Evolutionary conservation across 2,113 vertebrate species (phyloP).

Genomic region (Melanerpes aurifrons): DNA sequence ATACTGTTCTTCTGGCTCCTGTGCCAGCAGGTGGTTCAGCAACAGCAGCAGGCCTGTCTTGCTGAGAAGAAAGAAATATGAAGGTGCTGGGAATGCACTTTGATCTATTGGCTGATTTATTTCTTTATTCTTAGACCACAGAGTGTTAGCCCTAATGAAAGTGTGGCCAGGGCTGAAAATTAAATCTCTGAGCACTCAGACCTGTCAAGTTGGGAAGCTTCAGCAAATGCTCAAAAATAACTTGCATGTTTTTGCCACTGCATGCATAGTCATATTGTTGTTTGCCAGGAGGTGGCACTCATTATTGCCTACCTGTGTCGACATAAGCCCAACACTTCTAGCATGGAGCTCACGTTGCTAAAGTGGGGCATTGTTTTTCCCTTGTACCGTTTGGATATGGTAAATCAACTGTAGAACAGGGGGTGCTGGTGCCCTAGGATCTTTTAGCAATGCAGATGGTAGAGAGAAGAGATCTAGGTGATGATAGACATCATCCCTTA

Average conservation of each 20-base stretch:
- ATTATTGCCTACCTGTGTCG: not conserved
- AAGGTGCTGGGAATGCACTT: not conserved
- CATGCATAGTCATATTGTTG: not conserved
- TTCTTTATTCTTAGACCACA: not conserved
- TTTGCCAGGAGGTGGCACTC: conserved; percentile 4
- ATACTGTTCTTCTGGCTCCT: not conserved
- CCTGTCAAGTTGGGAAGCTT: not conserved
- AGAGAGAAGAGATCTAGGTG: not conserved
- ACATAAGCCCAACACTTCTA: not conserved
- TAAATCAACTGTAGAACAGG: not conserved
- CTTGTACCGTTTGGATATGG: not conserved
- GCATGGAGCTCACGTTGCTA: not conserved
- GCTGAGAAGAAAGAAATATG: not conserved
- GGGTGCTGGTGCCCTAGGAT: not conserved
- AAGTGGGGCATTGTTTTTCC: not conserved
- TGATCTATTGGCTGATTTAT: conserved; percentile 2
- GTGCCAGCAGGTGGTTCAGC: not conserved
- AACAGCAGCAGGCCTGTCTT: not conserved
- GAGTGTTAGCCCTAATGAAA: not conserved
- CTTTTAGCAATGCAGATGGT: not conserved
- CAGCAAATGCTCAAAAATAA: not conserved
- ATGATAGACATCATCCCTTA: not conserved
- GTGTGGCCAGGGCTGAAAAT: not conserved
- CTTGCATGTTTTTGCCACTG: not conserved
- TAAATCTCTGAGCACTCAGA: not conserved